These are phyloP conservation scores for Drosophila lacertosa DNA, from an alignment of 1,140 invertebrate genomes.

Conservation along the genomic window DNA sequence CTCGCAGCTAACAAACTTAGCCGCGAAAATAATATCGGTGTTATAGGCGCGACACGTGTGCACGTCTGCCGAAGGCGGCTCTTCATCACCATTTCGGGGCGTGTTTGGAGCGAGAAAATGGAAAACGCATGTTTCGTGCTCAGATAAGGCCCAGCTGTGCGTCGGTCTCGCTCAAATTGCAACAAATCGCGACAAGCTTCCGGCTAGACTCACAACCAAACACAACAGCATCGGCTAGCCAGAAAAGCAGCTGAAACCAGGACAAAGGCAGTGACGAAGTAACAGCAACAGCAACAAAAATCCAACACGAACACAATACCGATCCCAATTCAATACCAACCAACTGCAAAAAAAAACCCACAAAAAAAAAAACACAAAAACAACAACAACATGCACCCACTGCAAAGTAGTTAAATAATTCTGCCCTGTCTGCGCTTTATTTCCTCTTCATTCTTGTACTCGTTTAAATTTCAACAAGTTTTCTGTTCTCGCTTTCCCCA, in stretches of 20 bases:
- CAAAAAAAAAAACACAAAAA: slow-evolving; percentile 31
- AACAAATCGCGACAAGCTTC: slow-evolving; percentile 43
- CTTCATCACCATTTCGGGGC: slow-evolving; percentile 38
- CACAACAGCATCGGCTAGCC: slow-evolving; percentile 12
- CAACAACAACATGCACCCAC: slow-evolving; percentile 75
- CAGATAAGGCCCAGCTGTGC: slow-evolving; percentile 68
- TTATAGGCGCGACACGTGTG: slow-evolving; percentile 43
- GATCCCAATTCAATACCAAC: slow-evolving; percentile 7
- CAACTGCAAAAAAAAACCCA: slow-evolving; percentile 30
- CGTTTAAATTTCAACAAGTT: slow-evolving; percentile 76
- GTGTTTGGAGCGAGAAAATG: slow-evolving; percentile 66
- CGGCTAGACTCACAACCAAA: slow-evolving; percentile 25
- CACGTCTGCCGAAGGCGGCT: slow-evolving; percentile 29
- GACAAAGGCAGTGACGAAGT: slow-evolving; percentile 40
- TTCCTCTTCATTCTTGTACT: slow-evolving; percentile 74
- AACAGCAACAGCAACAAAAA: slow-evolving; percentile 10
- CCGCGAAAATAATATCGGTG: slow-evolving; percentile 15
- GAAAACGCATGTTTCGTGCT: slow-evolving; percentile 71
- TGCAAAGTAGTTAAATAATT: slow-evolving; percentile 82
- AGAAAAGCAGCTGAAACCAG: slow-evolving; percentile 22
- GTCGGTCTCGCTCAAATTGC: slow-evolving; percentile 55
- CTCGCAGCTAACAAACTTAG: slow-evolving; percentile 18
- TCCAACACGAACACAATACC: slow-evolving; percentile 10
- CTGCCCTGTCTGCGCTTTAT: slow-evolving; percentile 81
- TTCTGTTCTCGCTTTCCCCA: slow-evolving; percentile 55